Conservation (phyloP, 2,113 vertebrate species). For the Melierax canorus region DNA sequence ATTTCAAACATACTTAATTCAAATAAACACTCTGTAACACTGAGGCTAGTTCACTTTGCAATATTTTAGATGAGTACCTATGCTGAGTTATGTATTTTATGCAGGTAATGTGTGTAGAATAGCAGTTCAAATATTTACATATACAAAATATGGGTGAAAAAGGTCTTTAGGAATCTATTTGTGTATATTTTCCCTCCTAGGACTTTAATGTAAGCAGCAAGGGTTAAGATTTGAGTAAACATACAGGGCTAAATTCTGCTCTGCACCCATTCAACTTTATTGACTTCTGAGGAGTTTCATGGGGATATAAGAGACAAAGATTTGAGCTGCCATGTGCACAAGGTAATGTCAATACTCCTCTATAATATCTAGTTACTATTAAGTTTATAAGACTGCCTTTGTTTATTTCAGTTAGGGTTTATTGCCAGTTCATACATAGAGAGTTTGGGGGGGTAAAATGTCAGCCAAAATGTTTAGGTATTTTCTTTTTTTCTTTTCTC, state of each 20-base stretch:
- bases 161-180: slow-evolving; percentile 33
- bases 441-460: background rate
- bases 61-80: slow-evolving; percentile 14
- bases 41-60: background rate
- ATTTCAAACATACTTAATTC: background rate
- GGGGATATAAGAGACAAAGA: background rate
- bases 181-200: background rate
- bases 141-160: slow-evolving; percentile 10
- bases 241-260: background rate
- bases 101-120: slow-evolving; percentile 6
- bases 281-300: background rate
- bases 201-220: slow-evolving; percentile 11
- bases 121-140: slow-evolving; percentile 63
- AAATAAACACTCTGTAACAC: background rate
- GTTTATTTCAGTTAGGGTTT: slow-evolving; percentile 54
- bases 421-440: background rate
- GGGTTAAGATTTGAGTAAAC: slow-evolving; percentile 49
- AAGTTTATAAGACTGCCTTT: slow-evolving; percentile 35
- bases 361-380: background rate
- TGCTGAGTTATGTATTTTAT: slow-evolving; percentile 20
- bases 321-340: background rate
- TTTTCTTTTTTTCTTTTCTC: background rate
- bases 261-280: background rate
- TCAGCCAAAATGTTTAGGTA: background rate
- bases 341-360: background rate